A percentile compares a stretch with the other conserved stretches of the same genome.
Conservation (phyloP, 2,888 invertebrate genomes). For the Apamea sordens region DNA sequence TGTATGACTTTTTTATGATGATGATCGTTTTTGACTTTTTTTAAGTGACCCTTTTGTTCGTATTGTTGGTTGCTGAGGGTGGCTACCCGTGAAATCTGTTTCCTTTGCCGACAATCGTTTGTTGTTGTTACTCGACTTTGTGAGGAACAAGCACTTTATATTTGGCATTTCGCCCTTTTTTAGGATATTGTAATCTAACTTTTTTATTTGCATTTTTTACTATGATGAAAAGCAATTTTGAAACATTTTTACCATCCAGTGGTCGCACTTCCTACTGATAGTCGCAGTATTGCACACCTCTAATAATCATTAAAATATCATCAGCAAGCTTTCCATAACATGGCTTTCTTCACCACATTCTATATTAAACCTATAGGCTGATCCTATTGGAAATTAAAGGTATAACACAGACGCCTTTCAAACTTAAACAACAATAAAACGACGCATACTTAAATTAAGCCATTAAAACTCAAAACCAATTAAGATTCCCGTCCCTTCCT, state of each 20-base stretch:
- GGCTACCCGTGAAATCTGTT: conserved; percentile 16
- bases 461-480: conserved; percentile 30
- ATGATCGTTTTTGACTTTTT: conserved; percentile 46
- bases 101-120: conserved; percentile 14
- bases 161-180: background rate
- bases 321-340: background rate
- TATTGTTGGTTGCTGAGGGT: conserved; percentile 20
- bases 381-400: background rate
- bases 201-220: conserved; percentile 10
- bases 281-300: background rate
- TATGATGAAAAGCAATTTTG: background rate
- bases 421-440: background rate
- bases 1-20: conserved; percentile 56
- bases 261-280: background rate
- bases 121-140: conserved; percentile 30
- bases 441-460: background rate
- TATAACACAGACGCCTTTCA: background rate
- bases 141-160: background rate
- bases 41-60: conserved; percentile 39
- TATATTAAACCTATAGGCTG: background rate
- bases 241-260: background rate
- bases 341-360: background rate
- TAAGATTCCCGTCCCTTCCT: conserved; percentile 5
- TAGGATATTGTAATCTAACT: conserved; percentile 29
- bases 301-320: too few species aligned